Percentiles rank a stretch among this genome's conserved stretches.
phyloP scores from a whole-genome alignment of 2,888 invertebrate species.

The Agrochola litura region DNA sequence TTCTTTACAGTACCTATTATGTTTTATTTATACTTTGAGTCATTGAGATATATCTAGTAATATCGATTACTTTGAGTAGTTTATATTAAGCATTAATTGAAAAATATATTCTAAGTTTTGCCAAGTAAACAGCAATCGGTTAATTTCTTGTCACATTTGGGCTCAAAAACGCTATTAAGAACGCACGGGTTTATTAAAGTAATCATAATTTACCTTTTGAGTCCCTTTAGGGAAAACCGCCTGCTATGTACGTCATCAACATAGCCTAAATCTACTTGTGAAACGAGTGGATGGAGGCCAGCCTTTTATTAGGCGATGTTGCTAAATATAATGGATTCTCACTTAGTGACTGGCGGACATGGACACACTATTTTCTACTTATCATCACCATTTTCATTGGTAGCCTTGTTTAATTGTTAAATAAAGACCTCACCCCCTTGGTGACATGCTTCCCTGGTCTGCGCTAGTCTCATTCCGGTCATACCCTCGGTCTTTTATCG shows the following conservation, averaged over 20 bases:
- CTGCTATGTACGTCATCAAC: slow-evolving; percentile 39
- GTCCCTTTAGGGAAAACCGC: slow-evolving; percentile 45
- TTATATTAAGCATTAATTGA: neutral
- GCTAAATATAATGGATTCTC: slow-evolving; percentile 27
- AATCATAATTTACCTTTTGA: slow-evolving; percentile 55
- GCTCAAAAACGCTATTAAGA: slow-evolving; percentile 26
- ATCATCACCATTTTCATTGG: neutral
- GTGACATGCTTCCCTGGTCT: neutral
- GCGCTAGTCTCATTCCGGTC: neutral
- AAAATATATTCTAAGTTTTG: neutral
- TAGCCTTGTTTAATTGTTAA: neutral
- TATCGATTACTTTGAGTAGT: neutral
- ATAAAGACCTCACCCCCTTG: neutral
- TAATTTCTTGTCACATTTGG: neutral
- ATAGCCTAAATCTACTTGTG: slow-evolving; percentile 34
- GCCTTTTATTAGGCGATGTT: slow-evolving; percentile 30
- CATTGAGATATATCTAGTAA: neutral
- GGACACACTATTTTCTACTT: neutral
- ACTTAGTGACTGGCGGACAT: neutral
- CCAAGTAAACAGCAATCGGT: neutral
- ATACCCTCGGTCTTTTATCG: neutral
- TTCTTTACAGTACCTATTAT: neutral
- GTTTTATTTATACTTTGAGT: neutral
- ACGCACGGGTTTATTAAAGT: slow-evolving; percentile 43
- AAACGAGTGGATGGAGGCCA: slow-evolving; percentile 44